Percentiles rank a stretch among this genome's conserved stretches.
Conservation (phyloP, 2,113 vertebrate species). For the Malurus alboscapulatus region DNA sequence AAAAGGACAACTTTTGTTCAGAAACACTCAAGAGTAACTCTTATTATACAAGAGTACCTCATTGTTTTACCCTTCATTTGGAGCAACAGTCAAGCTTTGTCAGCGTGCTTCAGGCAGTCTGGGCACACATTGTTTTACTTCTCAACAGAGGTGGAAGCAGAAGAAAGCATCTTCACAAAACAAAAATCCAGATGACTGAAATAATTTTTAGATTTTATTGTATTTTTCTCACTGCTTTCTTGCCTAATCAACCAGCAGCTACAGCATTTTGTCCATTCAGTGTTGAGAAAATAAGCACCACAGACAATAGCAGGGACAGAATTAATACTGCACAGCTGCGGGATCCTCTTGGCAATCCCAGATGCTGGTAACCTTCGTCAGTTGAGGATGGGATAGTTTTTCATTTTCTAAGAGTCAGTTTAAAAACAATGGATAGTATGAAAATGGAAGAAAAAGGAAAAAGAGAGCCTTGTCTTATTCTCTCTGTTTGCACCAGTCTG, state of each 20-base stretch:
- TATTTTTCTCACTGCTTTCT: not conserved
- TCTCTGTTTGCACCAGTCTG: not conserved
- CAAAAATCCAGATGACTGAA: not conserved
- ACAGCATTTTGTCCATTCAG: not conserved
- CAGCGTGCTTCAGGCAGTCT: not conserved
- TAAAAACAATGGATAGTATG: not conserved
- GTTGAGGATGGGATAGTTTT: not conserved
- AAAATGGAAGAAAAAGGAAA: not conserved
- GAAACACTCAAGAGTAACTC: not conserved
- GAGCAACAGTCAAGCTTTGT: not conserved
- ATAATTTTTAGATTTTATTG: not conserved
- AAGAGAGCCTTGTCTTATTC: not conserved
- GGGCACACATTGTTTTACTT: not conserved
- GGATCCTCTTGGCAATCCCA: not conserved
- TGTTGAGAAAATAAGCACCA: fast-evolving
- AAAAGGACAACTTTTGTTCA: not conserved
- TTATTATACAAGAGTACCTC: not conserved
- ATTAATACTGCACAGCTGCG: not conserved
- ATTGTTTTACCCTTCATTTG: not conserved
- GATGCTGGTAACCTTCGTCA: not conserved
- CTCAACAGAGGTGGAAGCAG: not conserved
- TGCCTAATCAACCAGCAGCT: not conserved
- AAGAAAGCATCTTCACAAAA: not conserved
- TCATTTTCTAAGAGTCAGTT: not conserved
- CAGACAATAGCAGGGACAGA: not conserved